These are phyloP conservation scores for Oryzias celebensis DNA, from an alignment of 2,113 vertebrate genomes.

Conservation along the genomic window DNA sequence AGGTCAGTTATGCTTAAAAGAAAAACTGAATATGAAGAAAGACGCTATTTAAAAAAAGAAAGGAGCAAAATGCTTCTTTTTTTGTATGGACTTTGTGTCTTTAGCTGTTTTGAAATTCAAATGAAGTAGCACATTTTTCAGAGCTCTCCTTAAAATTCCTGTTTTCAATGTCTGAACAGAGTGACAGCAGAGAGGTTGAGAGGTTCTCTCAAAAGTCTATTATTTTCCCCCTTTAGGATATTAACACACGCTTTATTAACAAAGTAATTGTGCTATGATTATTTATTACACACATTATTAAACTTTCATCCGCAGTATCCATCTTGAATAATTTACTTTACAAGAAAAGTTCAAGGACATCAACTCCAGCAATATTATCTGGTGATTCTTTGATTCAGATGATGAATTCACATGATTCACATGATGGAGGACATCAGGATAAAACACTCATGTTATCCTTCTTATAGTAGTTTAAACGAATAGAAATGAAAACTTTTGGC, in stretches of 20 bases:
- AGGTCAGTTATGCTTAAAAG: background rate
- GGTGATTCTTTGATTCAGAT: slow-evolving; percentile 40
- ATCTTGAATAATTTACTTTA: slow-evolving; percentile 49
- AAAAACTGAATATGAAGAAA: background rate
- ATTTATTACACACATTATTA: slow-evolving; percentile 64
- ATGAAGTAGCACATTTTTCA: slow-evolving; percentile 6
- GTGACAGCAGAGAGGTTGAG: slow-evolving; percentile 8
- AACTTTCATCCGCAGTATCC: slow-evolving; percentile 46
- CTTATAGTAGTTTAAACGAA: background rate
- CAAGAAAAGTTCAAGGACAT: slow-evolving; percentile 47
- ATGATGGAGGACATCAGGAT: background rate
- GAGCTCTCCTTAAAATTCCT: slow-evolving; percentile 13
- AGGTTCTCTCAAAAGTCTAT: slow-evolving; percentile 40
- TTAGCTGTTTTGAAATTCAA: slow-evolving; percentile 7
- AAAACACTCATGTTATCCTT: slow-evolving; percentile 25
- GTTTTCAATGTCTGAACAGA: slow-evolving; percentile 19
- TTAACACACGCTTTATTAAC: slow-evolving; percentile 57
- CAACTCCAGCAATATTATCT: slow-evolving; percentile 20
- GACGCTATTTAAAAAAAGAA: slow-evolving; percentile 3
- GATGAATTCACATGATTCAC: slow-evolving; percentile 32
- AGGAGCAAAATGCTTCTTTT: background rate
- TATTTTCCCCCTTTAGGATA: slow-evolving; percentile 42
- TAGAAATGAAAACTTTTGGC: slow-evolving; percentile 3
- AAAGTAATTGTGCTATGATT: slow-evolving; percentile 51
- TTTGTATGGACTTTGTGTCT: background rate